Evolutionary conservation across 2,113 vertebrate genomes (phyloP).

Genomic region (Dolichotis patagonum): DNA sequence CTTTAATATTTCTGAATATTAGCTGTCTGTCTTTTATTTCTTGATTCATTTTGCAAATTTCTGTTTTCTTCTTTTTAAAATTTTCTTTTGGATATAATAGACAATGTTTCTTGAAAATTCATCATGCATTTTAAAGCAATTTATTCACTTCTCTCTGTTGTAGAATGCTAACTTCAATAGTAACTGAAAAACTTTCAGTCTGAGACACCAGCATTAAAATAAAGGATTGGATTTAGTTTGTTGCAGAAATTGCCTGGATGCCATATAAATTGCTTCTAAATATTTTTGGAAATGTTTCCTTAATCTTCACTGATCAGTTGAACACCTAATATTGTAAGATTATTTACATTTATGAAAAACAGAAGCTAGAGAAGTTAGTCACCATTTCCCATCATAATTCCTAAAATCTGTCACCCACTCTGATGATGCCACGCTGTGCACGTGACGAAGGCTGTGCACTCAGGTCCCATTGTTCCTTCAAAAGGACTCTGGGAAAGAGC

Average conservation of each 20-base stretch:
- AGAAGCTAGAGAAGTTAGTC: background rate
- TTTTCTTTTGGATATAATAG: constrained; percentile 44
- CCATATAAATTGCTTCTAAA: constrained; percentile 3
- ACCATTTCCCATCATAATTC: constrained; percentile 5
- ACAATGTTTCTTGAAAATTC: constrained; percentile 56
- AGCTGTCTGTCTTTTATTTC: constrained; percentile 40
- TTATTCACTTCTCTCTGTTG: constrained; percentile 55
- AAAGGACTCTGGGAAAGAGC: background rate
- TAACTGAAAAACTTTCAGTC: constrained; percentile 65
- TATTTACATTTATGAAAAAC: constrained; percentile 58
- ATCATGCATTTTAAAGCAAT: constrained; percentile 60
- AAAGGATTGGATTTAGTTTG: constrained; percentile 53
- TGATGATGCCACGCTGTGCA: background rate
- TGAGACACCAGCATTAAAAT: constrained; percentile 67
- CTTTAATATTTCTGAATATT: constrained; percentile 20
- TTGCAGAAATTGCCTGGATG: constrained; percentile 58
- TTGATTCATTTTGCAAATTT: constrained; percentile 62
- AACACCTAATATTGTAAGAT: constrained; percentile 11
- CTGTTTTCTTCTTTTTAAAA: background rate
- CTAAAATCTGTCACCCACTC: background rate
- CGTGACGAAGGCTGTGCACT: background rate
- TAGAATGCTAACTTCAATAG: constrained; percentile 61
- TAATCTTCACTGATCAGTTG: background rate
- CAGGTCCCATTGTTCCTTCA: background rate
- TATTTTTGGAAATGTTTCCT: background rate